Conservation (phyloP, 1,140 invertebrate genomes). For the Melanaphis sacchari region DNA sequence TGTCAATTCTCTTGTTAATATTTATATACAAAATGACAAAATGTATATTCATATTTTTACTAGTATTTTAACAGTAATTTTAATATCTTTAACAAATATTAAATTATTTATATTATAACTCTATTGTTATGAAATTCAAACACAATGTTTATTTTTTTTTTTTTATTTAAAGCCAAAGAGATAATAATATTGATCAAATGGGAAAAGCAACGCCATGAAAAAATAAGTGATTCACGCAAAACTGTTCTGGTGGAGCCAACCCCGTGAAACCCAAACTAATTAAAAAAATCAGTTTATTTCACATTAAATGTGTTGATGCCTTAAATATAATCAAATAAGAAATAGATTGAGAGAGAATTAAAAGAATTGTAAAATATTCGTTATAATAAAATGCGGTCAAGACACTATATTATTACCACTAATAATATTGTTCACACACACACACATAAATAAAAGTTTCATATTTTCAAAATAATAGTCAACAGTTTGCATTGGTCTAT, state of each 20-base stretch:
- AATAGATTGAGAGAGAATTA: background rate
- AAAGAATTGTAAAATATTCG: background rate
- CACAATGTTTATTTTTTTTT: background rate
- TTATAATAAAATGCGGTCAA: background rate
- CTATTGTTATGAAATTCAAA: background rate
- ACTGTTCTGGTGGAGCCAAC: background rate
- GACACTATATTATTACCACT: background rate
- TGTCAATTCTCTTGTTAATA: too few relatives aligned
- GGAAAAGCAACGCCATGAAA: background rate
- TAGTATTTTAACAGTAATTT: too few relatives aligned
- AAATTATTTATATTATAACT: background rate
- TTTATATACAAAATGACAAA: too few relatives aligned
- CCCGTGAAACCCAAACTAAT: background rate
- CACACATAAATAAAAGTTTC: background rate
- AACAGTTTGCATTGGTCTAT: background rate
- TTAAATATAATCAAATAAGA: background rate
- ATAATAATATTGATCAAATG: background rate
- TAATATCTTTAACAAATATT: too few relatives aligned
- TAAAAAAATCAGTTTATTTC: background rate
- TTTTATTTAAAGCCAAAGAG: background rate
- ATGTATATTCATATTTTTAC: too few relatives aligned
- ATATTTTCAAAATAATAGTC: background rate
- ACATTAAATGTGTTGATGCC: background rate
- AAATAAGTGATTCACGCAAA: background rate
- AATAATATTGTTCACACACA: background rate